Conservation (phyloP, 2,888 invertebrate genomes). For the Ennomos fuscantarius region DNA sequence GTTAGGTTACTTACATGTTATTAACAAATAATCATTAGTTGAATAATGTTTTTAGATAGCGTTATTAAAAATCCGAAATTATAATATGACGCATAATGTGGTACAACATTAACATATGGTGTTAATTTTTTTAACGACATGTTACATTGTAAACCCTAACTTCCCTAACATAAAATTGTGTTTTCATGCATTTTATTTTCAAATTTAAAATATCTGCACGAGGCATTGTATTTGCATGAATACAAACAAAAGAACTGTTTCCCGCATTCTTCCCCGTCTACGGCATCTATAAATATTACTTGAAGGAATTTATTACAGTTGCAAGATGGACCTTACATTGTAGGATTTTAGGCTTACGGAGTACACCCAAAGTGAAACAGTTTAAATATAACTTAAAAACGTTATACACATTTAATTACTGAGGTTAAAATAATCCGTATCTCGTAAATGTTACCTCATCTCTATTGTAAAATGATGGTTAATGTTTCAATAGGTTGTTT, state of each 20-base stretch:
- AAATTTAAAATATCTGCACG: slow-evolving; percentile 1
- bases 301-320: slow-evolving; percentile 33
- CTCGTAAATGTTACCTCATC: too few species aligned
- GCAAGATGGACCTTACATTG: slow-evolving; percentile 30
- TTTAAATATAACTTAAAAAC: slow-evolving; percentile 1
- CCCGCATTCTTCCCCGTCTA: slow-evolving; percentile 27
- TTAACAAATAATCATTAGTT: slow-evolving; percentile 9
- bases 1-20: slow-evolving; percentile 1
- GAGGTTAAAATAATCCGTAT: too few species aligned
- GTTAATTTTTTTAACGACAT: too few species aligned
- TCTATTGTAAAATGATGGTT: too few species aligned
- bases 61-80: background rate
- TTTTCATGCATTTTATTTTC: background rate
- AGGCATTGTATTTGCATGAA: slow-evolving; percentile 10
- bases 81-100: background rate
- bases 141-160: slow-evolving; percentile 9
- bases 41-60: slow-evolving; percentile 5
- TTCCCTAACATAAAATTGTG: background rate
- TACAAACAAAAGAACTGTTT: slow-evolving; percentile 31
- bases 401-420: too few species aligned
- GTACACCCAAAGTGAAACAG: slow-evolving; percentile 8
- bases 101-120: background rate
- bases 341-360: too few species aligned
- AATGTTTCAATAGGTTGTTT: too few species aligned
- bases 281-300: slow-evolving; percentile 37